These are phyloP conservation scores for Chaenogobius annularis DNA, from an alignment of 2,113 vertebrate genomes.

Conservation along the genomic window DNA sequence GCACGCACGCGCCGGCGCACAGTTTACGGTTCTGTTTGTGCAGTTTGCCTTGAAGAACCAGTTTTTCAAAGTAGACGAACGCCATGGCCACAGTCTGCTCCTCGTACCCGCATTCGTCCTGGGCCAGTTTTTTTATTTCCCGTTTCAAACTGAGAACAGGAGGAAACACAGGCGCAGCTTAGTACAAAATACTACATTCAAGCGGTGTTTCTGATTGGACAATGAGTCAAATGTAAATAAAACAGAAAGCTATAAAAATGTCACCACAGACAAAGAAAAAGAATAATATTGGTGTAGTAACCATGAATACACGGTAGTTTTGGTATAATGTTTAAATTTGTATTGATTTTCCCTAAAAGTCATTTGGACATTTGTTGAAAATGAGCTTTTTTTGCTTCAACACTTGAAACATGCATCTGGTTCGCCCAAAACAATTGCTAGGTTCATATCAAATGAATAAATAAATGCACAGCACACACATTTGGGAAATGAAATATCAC, in stretches of 20 bases:
- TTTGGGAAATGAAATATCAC: too few species aligned
- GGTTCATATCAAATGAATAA: too few species aligned
- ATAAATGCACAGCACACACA: too few species aligned
- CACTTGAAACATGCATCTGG: too few species aligned
- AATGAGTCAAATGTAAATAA: not conserved
- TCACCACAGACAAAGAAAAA: too few species aligned
- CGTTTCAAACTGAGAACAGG: slow-evolving; percentile 85
- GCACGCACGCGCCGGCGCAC: slow-evolving; percentile 93
- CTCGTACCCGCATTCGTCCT: slow-evolving; percentile 93
- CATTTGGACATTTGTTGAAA: too few species aligned
- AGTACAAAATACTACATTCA: not conserved
- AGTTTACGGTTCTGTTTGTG: slow-evolving; percentile 99
- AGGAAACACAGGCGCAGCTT: not conserved
- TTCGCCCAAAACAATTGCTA: too few species aligned
- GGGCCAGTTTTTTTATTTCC: slow-evolving; percentile 93
- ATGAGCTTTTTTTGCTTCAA: too few species aligned
- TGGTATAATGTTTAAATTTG: too few species aligned
- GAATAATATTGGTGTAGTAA: too few species aligned
- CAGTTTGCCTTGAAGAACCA: slow-evolving; percentile 95
- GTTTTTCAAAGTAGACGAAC: slow-evolving; percentile 99
- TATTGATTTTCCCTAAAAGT: too few species aligned
- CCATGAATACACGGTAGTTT: too few species aligned
- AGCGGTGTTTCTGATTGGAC: not conserved
- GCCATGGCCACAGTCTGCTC: slow-evolving; percentile 97
- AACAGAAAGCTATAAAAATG: not conserved